Evolutionary conservation across 1,140 invertebrate species (phyloP), one percentile per base, ranked within the genome.

Genomic region (Temnothorax longispinosus): DNA sequence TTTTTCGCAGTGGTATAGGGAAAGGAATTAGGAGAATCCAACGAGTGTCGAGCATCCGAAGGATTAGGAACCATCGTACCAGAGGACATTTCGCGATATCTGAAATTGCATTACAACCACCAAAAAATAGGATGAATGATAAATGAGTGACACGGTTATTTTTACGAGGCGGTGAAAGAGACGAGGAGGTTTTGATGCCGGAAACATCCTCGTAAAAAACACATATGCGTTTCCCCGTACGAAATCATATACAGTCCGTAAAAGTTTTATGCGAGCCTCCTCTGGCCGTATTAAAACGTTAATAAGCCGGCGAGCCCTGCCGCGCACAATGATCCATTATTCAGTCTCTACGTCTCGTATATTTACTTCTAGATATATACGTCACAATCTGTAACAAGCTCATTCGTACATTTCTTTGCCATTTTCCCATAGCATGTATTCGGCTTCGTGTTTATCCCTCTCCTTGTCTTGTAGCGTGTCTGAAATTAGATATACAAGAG

Each of bases 391-490:
- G 88, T 91, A 91, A 93, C 85, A 90, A 92, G 82, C 77, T 84
- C 27, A 85, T 84, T 94, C 94, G 92, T 95, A 95, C 94, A 95
- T 94, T 86, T 92, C 90, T 91, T 92, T 93, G 81, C 92, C 92
- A 93, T 95, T 93, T 92, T 93, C 90, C 81, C 92, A 86, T 88
- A 95, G 93, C 92, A 95, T 95, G 91, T 92, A 95, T 72, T 95
- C 92, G 78, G 91, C 91, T 85, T 95, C 94, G 82, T 93, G 86
- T 89, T 94, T 94, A 95, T 94, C 94, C 94, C 93, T 95, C 91
- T 91, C 93, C 93, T 93, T 94, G 92, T 95, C 94, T 93, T 89
- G 91, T 89, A 92, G 89, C 90, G 93, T 94, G 94, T 95, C 94
- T 95, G 94, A 87, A 95, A 95, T 92, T 56, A 94, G 92, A 93